These are phyloP conservation scores for Meta bourneti DNA, from an alignment of 2,888 invertebrate species.

Conservation along the genomic window DNA sequence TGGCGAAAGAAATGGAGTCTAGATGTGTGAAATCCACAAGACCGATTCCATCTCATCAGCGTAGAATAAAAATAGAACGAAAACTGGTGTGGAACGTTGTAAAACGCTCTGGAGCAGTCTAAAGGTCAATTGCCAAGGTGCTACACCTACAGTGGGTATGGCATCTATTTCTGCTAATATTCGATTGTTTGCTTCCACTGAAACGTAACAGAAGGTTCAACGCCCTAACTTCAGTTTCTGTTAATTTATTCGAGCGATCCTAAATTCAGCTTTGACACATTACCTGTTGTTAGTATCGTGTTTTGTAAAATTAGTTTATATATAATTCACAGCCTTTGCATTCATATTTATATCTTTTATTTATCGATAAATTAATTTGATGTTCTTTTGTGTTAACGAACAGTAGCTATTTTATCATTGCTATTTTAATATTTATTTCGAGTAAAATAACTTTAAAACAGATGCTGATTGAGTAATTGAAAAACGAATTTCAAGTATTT, in stretches of 20 bases:
- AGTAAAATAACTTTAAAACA: too few relatives aligned
- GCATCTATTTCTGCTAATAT: slow-evolving; percentile 18
- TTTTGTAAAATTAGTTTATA: too few relatives aligned
- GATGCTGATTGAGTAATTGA: too few relatives aligned
- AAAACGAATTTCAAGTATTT: too few relatives aligned
- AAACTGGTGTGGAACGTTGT: not conserved
- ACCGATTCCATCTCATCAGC: not conserved
- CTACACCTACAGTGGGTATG: not conserved
- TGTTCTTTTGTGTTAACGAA: too few relatives aligned
- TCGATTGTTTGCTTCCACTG: slow-evolving; percentile 50
- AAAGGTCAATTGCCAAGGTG: slow-evolving; percentile 1
- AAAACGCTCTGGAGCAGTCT: not conserved
- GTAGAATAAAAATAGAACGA: not conserved
- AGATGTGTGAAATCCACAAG: too few relatives aligned
- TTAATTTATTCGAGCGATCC: slow-evolving; percentile 33
- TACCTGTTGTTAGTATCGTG: too few relatives aligned
- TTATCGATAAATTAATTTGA: too few relatives aligned
- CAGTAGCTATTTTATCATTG: too few relatives aligned
- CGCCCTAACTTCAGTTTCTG: slow-evolving; percentile 12
- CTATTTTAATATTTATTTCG: too few relatives aligned
- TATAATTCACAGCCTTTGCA: too few relatives aligned
- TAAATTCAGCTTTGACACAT: not conserved
- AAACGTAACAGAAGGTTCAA: slow-evolving; percentile 52
- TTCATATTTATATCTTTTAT: too few relatives aligned
- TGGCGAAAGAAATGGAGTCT: not conserved